phyloP scores from a whole-genome alignment of 2,888 invertebrate genomes.

The Arctia plantaginis region DNA sequence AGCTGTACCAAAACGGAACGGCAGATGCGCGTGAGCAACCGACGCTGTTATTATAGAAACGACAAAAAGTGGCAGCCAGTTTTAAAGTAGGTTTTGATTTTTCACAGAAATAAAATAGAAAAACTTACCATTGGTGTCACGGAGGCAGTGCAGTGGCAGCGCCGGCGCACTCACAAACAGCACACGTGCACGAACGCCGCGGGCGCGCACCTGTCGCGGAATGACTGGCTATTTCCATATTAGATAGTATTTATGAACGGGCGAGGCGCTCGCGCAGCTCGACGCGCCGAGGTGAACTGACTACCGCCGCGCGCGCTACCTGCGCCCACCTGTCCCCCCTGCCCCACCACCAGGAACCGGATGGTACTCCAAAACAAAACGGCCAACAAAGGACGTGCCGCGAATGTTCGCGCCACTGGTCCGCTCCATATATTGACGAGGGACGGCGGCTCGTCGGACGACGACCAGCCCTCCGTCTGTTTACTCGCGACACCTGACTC shows the following conservation, averaged over 20 bases:
- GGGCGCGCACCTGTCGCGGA: conserved; percentile 85
- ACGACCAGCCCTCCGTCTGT: conserved; percentile 65
- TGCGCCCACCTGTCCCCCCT: conserved; percentile 84
- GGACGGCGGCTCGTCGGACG: conserved; percentile 46
- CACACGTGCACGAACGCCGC: conserved; percentile 84
- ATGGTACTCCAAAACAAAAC: conserved; percentile 86
- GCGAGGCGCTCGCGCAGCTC: conserved; percentile 81
- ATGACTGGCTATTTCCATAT: conserved; percentile 83
- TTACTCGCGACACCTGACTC: conserved; percentile 78
- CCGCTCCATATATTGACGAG: conserved; percentile 69
- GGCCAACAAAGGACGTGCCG: conserved; percentile 86
- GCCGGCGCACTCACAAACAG: conserved; percentile 84
- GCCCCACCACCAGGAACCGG: conserved; percentile 85
- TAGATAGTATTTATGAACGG: conserved; percentile 70
- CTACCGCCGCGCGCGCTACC: conserved; percentile 80
- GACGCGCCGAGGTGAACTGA: conserved; percentile 80
- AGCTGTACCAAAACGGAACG: conserved; percentile 80
- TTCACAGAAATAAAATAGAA: conserved; percentile 57
- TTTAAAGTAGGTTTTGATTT: conserved; percentile 58
- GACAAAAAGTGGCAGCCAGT: conserved; percentile 67
- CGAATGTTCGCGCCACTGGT: conserved; percentile 82
- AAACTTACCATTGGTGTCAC: conserved; percentile 70
- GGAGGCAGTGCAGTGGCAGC: conserved; percentile 64
- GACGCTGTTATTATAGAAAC: conserved; percentile 71
- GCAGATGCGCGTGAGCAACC: conserved; percentile 80